A percentile compares a stretch with the other conserved stretches of the same genome.
phyloP scores from a whole-genome alignment of 2,113 vertebrate species.

The Turdus rufiventris region DNA sequence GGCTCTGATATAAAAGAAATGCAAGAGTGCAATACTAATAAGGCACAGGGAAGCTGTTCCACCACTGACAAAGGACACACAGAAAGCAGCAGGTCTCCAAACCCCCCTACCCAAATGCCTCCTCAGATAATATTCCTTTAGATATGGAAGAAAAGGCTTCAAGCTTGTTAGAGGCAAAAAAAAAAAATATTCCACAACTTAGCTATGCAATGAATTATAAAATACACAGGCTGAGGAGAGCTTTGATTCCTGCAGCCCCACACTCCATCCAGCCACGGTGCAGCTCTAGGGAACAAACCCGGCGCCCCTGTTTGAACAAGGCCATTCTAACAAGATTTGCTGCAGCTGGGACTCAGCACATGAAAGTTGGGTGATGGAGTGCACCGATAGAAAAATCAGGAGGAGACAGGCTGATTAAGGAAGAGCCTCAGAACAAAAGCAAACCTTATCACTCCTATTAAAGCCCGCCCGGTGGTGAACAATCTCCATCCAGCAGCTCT shows the following conservation, averaged over 20 bases:
- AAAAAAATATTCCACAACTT: slow-evolving; percentile 28
- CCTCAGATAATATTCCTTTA: slow-evolving; percentile 41
- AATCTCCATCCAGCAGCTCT: slow-evolving; percentile 10
- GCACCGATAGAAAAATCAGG: not conserved
- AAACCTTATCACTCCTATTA: slow-evolving; percentile 49
- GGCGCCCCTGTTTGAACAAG: slow-evolving; percentile 28
- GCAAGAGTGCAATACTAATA: slow-evolving; percentile 33
- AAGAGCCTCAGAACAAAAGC: slow-evolving; percentile 51
- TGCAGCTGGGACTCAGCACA: slow-evolving; percentile 55
- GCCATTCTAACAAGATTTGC: slow-evolving; percentile 39
- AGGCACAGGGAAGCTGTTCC: not conserved
- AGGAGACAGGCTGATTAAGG: slow-evolving; percentile 27
- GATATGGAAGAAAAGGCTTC: slow-evolving; percentile 14
- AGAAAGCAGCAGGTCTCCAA: not conserved
- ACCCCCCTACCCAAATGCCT: not conserved
- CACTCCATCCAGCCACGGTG: not conserved
- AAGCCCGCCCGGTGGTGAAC: slow-evolving; percentile 23
- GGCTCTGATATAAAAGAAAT: slow-evolving; percentile 12
- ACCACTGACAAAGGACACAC: not conserved
- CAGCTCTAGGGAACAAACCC: slow-evolving; percentile 52
- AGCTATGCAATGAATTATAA: slow-evolving; percentile 73
- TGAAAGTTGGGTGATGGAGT: slow-evolving; percentile 36
- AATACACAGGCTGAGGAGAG: slow-evolving; percentile 37
- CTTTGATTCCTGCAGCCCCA: slow-evolving; percentile 51
- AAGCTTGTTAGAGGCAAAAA: slow-evolving; percentile 41